These are phyloP conservation scores for Brachionus asplanchnoidis DNA, from an alignment of 1,140 invertebrate genomes.

Conservation along the genomic window DNA sequence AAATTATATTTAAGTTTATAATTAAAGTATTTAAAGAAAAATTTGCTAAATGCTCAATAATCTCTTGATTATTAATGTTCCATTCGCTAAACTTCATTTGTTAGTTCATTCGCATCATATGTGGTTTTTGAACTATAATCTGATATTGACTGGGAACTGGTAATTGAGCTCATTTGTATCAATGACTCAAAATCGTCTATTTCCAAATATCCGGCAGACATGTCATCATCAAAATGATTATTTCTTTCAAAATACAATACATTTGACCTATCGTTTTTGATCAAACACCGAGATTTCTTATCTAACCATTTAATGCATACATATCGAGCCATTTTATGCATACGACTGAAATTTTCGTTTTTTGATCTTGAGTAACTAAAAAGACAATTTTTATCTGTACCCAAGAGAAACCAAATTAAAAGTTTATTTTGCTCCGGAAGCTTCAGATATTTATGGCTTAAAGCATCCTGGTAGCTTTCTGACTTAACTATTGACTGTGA, in stretches of 20 bases:
- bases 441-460: neutral
- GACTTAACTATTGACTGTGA: neutral
- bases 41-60: neutral
- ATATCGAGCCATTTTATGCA: neutral
- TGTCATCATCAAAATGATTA: neutral
- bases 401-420: neutral
- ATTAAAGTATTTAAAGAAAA: too few species aligned
- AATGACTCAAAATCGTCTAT: neutral
- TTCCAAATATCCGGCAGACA: neutral
- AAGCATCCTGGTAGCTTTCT: neutral
- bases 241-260: slow-evolving; percentile 3
- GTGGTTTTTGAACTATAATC: slow-evolving; percentile 7
- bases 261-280: neutral
- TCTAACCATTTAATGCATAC: neutral
- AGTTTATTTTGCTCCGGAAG: neutral
- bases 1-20: too few species aligned
- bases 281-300: neutral
- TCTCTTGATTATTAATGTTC: neutral
- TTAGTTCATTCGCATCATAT: neutral
- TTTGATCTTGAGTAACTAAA: neutral
- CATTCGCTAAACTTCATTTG: neutral
- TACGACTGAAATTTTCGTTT: neutral
- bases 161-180: neutral
- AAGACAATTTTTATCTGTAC: neutral
- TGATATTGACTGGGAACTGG: neutral